A percentile compares a stretch with the other conserved stretches of the same genome.
phyloP scores from a whole-genome alignment of 2,113 vertebrate genomes.

The Eurystomus gularis region DNA sequence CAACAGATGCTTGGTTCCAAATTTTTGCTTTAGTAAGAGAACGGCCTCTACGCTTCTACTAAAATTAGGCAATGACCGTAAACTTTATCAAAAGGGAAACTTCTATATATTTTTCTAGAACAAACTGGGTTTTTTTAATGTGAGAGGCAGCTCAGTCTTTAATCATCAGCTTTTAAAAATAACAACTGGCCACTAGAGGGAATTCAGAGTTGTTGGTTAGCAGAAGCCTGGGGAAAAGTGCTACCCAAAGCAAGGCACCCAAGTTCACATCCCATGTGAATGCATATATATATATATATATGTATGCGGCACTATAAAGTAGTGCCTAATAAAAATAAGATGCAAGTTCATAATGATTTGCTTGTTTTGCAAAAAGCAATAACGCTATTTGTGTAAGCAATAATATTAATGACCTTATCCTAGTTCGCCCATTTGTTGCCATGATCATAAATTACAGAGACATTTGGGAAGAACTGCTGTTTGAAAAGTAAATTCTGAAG shows the following conservation, averaged over 20 bases:
- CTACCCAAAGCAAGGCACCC: too few species aligned
- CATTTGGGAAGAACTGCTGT: not conserved
- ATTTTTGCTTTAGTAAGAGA: not conserved
- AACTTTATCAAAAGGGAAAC: not conserved
- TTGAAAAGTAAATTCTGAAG: not conserved
- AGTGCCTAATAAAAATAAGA: not conserved
- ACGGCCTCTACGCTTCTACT: not conserved
- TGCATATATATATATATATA: not conserved
- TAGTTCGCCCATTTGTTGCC: not conserved
- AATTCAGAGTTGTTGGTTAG: not conserved
- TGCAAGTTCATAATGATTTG: not conserved
- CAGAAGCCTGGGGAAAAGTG: not conserved
- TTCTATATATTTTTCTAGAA: not conserved
- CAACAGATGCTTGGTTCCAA: not conserved
- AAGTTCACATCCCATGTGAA: not conserved
- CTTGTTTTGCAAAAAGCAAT: not conserved
- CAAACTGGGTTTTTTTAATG: not conserved
- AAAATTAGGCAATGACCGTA: not conserved
- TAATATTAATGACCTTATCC: not conserved
- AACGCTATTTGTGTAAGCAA: not conserved
- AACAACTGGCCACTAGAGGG: slow-evolving; percentile 10
- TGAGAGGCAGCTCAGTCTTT: not conserved
- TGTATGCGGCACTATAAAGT: not conserved
- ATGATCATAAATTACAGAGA: not conserved
- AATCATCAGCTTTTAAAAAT: not conserved